Conservation (phyloP, 2,113 vertebrate genomes). For the Podarcis cretensis region DNA sequence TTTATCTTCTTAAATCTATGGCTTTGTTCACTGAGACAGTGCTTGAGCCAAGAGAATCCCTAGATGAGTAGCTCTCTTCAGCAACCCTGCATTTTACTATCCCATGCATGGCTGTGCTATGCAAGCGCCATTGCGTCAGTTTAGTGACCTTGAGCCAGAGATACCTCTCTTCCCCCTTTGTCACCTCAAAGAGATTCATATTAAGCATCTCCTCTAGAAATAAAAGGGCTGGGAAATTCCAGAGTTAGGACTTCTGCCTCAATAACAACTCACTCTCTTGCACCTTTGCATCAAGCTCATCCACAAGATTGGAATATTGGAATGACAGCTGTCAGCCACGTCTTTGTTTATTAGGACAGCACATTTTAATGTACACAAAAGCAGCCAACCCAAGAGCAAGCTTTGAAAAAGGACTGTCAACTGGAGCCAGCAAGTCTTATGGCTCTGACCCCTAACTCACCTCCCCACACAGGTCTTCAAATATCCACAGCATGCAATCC, state of each 20-base stretch:
- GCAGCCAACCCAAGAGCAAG: background rate
- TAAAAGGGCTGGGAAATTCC: background rate
- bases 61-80: background rate
- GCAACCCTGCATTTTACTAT: background rate
- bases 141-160: background rate
- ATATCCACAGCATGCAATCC: background rate
- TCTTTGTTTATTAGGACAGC: background rate
- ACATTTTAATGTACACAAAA: background rate
- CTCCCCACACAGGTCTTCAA: background rate
- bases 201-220: background rate
- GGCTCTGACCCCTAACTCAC: background rate
- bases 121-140: background rate
- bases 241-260: background rate
- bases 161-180: background rate
- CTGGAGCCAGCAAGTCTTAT: background rate
- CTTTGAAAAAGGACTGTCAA: background rate
- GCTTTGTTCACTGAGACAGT: background rate
- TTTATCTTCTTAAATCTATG: background rate
- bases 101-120: background rate
- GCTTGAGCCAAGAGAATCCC: background rate
- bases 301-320: background rate
- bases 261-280: background rate
- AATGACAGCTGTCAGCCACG: background rate
- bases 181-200: background rate
- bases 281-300: background rate